A percentile compares a stretch with the other conserved stretches of the same genome.
These are phyloP conservation scores for Streptopelia turtur DNA, from an alignment of 2,797 vertebrate genomes.

Conservation along the genomic window DNA sequence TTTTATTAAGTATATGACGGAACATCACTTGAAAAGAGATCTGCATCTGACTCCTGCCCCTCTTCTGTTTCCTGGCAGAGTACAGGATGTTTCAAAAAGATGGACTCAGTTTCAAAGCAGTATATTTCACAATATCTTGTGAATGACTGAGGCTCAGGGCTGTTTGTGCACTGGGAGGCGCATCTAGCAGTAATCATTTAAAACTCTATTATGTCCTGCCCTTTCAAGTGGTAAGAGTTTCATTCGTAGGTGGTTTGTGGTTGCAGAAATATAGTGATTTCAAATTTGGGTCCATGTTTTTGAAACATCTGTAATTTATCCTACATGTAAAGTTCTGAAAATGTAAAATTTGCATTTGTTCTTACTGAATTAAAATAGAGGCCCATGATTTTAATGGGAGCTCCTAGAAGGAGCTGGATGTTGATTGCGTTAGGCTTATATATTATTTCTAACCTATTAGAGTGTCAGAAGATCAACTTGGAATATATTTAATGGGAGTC, in stretches of 20 bases:
- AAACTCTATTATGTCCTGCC: too few relatives aligned
- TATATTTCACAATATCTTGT: too few relatives aligned
- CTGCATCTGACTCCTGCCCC: not conserved
- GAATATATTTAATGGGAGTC: not conserved
- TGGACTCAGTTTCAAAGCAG: too few relatives aligned
- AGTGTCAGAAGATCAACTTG: not conserved
- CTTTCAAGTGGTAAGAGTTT: too few relatives aligned
- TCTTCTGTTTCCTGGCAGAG: not conserved
- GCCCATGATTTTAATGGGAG: not conserved
- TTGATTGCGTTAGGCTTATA: not conserved
- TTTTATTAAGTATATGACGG: not conserved
- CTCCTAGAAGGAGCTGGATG: not conserved
- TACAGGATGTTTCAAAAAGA: too few relatives aligned
- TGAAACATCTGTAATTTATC: not conserved
- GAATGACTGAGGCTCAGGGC: too few relatives aligned
- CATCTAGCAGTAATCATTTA: too few relatives aligned
- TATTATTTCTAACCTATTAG: not conserved
- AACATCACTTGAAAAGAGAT: not conserved
- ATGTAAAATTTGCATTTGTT: not conserved
- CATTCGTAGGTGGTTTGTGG: too few relatives aligned
- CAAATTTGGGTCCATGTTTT: too few relatives aligned
- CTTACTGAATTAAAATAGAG: not conserved
- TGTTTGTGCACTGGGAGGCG: too few relatives aligned
- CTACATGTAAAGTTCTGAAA: not conserved
- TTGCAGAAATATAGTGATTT: too few relatives aligned